Base-by-base conservation (phyloP, 2,113 vertebrate genomes). In the Tapirus terrestris region DNA sequence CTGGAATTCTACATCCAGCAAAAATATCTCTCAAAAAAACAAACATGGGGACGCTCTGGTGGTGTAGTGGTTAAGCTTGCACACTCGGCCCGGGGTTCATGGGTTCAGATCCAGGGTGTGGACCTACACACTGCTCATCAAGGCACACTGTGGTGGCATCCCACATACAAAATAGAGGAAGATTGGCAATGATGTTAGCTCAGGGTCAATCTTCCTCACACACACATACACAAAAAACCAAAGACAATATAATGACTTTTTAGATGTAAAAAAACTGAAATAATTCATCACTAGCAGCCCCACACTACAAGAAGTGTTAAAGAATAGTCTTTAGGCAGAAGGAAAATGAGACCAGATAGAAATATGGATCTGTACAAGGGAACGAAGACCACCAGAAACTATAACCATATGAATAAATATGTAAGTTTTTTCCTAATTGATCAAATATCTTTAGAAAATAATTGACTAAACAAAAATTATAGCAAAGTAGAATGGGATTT, bases 11-110 rank as follows among this genome's bases (percentile, higher is more conserved):
- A 45, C 70, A 56, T 20, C 51, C 18, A 80, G 29, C 72, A 63
- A 96, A 93, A 94, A 65, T 53, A n/a, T 58, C n/a, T 94, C 93
- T 73, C 51, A 77, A 79, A 95, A 95, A 96, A 80, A 27, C 9
- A 73, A 97, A 89, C 16, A 3, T 36, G 8, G 48, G 48, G 48
- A 8, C 48, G 9, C 1, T 11, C 48, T 11, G 2, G 48, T 48
- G 48, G 48, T 11, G 11, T 48, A 48, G 10, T 48, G 48, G 48
- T 48, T 48, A 48, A 48, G 48, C 11, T 48, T 48, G 48, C 48
- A 48, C 11, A 8, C 48, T 48, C 48, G 11, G 48, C 48, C 48
- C 48, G 11, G 8, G 48, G 48, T 48, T 48, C 8, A 10, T 11
- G 11, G 48, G 48, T 48, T 48, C 48, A 48, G 48, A 48, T 11